A percentile compares a stretch with the other conserved stretches of the same genome.
Evolutionary conservation across 2,888 invertebrate genomes (phyloP).

Genomic region (Agrochola circellaris): DNA sequence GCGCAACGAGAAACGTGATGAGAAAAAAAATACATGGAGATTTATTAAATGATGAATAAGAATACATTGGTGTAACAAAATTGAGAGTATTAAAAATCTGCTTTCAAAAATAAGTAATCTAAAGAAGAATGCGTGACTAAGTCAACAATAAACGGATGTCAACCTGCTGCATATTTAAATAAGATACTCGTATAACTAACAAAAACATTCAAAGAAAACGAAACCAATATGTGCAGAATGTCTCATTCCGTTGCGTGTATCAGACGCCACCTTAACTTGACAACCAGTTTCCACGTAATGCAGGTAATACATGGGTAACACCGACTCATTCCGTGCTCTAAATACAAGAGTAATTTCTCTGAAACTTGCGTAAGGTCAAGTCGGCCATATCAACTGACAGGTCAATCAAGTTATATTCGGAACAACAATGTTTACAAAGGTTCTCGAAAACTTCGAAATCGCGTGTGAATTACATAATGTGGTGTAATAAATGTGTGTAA

Average conservation of each 20-base stretch:
- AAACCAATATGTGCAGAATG: not conserved
- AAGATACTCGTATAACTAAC: not conserved
- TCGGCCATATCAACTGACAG: constrained; percentile 57
- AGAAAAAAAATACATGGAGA: not conserved
- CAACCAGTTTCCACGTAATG: constrained; percentile 63
- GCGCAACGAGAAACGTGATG: constrained; percentile 12
- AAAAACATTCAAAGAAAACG: constrained; percentile 12
- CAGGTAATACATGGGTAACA: constrained; percentile 34
- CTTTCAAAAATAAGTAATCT: not conserved
- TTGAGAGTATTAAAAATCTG: not conserved
- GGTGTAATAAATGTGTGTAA: constrained; percentile 52
- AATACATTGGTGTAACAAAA: not conserved
- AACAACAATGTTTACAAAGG: constrained; percentile 52
- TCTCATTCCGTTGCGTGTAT: not conserved
- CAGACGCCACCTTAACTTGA: constrained; percentile 36
- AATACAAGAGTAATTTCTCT: constrained; percentile 65
- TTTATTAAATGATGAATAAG: not conserved
- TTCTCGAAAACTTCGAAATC: constrained; percentile 42
- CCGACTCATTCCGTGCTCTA: constrained; percentile 55
- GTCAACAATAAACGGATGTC: constrained; percentile 11
- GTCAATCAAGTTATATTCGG: constrained; percentile 59
- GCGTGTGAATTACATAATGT: constrained; percentile 40
- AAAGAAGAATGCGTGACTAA: not conserved
- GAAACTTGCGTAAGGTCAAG: constrained; percentile 67
- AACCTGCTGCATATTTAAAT: constrained; percentile 7